Evolutionary conservation across 2,797 vertebrate genomes (phyloP), one percentile per base, ranked within the genome.

Genomic region (Leucoraja ocellata): DNA sequence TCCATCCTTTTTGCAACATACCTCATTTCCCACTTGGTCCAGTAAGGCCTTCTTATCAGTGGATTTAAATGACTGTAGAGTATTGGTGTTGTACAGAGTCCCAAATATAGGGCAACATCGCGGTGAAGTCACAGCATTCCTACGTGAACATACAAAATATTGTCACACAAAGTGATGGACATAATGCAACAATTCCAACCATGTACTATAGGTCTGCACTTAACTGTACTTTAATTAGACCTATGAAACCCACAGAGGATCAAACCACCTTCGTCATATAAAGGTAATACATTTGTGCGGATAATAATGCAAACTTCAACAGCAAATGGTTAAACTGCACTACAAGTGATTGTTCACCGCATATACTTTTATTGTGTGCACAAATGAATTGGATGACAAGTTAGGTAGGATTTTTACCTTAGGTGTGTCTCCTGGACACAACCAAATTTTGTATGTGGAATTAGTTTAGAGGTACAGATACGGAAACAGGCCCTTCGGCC

Each of bases 41-140:
- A 99, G 94, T 94, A 99, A 97, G 23, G 96, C 97, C 93, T 98
- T 99, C 95, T 99, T 99, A 95, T 99, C 98, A 11, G 96, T 96
- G 71, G 97, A 96, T 95, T 98, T 99, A 95, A 99, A 99, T 94
- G 98, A 97, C 94, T 99, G 98, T 0, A 99, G 96, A 0, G 98
- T 99, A 97, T 99, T 99, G 95, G 98, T 99, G 95, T 99, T 99
- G 71, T 98, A 97, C 91, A 99, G 93, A 0, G 95, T 98, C 73
- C 98, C 98, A 0, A 96, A 65, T 92, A 97, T 97, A 13, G 97
- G 97, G 94, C 98, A 98, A 95, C 98, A 99, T 28, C 93, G 98
- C 0, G 97, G 97, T 16, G 98, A 97, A 0, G 97, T 98, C 7
- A 95, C 96, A 63, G 96, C 96, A 79, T 96, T 97, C 78, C 98